Evolutionary conservation across 2,113 vertebrate genomes (phyloP).

Genomic region (Phrynosoma blainvillii): DNA sequence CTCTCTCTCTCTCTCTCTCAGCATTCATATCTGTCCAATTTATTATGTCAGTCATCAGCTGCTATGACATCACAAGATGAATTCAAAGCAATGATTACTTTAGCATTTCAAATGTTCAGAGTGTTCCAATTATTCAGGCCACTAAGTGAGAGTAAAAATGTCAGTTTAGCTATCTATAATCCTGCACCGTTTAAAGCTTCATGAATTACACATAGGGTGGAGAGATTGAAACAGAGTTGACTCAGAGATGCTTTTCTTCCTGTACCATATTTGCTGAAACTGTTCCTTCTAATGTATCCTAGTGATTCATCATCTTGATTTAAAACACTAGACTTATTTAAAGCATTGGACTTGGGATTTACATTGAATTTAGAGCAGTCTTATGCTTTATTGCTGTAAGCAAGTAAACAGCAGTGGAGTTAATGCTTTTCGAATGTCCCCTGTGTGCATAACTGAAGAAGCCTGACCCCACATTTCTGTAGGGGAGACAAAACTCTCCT

Average conservation of each 20-base stretch:
- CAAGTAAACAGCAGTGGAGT: conserved; percentile 61
- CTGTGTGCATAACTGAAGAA: conserved; percentile 54
- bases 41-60: conserved; percentile 69
- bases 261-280: conserved; percentile 69
- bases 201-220: conserved; percentile 79
- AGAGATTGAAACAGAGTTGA: conserved; percentile 66
- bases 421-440: conserved; percentile 64
- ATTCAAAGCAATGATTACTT: conserved; percentile 75
- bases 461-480: background rate
- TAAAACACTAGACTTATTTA: conserved; percentile 72
- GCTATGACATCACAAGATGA: conserved; percentile 82
- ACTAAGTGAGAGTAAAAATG: conserved; percentile 79
- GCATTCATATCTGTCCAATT: conserved; percentile 72
- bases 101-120: conserved; percentile 74
- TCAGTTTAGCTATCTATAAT: conserved; percentile 77
- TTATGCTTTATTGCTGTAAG: conserved; percentile 64
- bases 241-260: conserved; percentile 65
- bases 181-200: conserved; percentile 74
- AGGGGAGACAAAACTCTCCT: background rate
- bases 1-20: conserved; percentile 39
- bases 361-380: conserved; percentile 56
- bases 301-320: conserved; percentile 75
- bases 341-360: conserved; percentile 65
- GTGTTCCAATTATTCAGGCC: conserved; percentile 74
- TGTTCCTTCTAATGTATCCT: conserved; percentile 70